Base-by-base conservation (phyloP, 2,888 invertebrate genomes). In the Sympetrum striolatum region DNA sequence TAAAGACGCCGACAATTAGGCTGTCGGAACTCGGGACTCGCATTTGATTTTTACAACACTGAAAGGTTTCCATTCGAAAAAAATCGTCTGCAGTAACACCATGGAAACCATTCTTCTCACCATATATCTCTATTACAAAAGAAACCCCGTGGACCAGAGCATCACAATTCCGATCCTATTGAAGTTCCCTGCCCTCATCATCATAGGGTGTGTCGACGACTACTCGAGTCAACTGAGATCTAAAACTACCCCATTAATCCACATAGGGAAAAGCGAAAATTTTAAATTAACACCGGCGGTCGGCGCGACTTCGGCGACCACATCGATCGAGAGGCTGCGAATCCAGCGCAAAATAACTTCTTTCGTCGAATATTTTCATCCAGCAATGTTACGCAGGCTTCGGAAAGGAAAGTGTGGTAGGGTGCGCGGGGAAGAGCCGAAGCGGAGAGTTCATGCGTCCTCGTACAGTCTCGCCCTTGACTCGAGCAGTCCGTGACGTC, bases 401-500 rank as follows among this genome's bases (percentile, higher is more conserved):
- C 14, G 48, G 81, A 81, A n/a, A 81, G 25, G 22, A 81, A 39
- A 53, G 48, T 22, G 82, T 53, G 53, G 18, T 53, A 82, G 82
- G 14, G 73, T 73, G 73, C 73, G 73, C 48, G 81, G 58, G 58
- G 53, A 82, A 53, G 81, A 81, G 48, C 18, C 53, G 35, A 58
- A 82, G 82, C 25, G 73, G 10, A 73, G 86, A 86, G 86, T 86
- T 86, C 86, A 86, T 58, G 86, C 86, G 86, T 60, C 60, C 86
- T 39, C 35, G 86, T 64, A 86, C 86, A 86, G 58, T 86, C 86
- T 86, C 86, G 86, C 86, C 90, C 90, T 90, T 79, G 80, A 79
- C 90, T 80, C 80, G 48, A 79, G 90, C 80, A 80, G 90, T 79
- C 73, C 48, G 90, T 90, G 90, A 90, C 90, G 90, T 90, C 90